Evolutionary conservation across 1,140 invertebrate species (phyloP), one percentile per base, ranked within the genome.

Genomic region (Trissolcus basalis): DNA sequence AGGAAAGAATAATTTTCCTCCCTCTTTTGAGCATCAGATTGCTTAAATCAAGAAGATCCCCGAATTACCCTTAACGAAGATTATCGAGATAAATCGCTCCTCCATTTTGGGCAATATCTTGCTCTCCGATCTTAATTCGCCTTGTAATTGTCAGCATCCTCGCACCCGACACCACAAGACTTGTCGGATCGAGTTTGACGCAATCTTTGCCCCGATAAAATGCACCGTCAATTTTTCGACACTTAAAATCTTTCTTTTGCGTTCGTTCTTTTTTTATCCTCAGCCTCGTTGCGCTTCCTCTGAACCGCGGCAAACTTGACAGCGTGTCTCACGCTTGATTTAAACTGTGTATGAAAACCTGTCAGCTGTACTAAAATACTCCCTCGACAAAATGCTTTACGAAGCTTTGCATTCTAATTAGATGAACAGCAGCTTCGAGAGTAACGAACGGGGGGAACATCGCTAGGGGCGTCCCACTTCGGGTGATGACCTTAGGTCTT

Each of bases 181-280:
- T 48, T 61, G 69, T 78, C 67, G 47, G 39, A 54, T 54, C 43
- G 64, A 75, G 36, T 77, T 78, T 80, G 69, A 69, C 70, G 73
- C 53, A 49, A 78, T 79, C 80, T 81, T 81, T 63, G 19, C 54
- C 16, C 33, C 45, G 64, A 78, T 82, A 81, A 83, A 82, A 64
- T 68, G 73, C 19, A 35, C 64, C 72, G 79, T 81, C 78, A 79
- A 84, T 84, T 85, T 79, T 68, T 69, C 76, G 65, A 79, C 80
- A 64, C 61, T 76, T 84, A 71, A 55, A 7, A 69, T 77, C 39
- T 10, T 41, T 51, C 54, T 15, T 76, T 78, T n/a, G 16, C 3
- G 2, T 1, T 8, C 9, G 39, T 12, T 15, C 43, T 14, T 19
- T 27, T 56, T 56, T 27, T 1, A 6, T 27, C 19, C 2, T 27